Evolutionary conservation across 1,140 invertebrate genomes (phyloP), one percentile per base, ranked within the genome.

Genomic region (Zaprionus tsacasi): DNA sequence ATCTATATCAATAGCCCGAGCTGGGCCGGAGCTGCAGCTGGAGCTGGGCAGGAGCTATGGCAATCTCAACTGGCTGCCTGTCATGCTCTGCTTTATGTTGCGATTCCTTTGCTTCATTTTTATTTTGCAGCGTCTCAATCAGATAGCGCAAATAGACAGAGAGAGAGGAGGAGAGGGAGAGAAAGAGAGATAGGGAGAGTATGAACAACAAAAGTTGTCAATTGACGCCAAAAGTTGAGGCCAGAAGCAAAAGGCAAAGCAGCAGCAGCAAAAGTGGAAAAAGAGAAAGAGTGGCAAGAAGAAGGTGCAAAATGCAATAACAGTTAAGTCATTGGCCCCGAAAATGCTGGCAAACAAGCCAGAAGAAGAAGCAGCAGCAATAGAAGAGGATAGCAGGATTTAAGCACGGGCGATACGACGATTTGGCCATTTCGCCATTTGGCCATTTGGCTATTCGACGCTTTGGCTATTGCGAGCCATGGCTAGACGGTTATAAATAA

Each of bases 301-400:
- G 63, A 78, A 87, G 83, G 83, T 88, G 78, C 69, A 89, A 87
- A 87, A 89, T 83, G 83, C 83, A 87, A 88, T 87, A 89, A 78
- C 77, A 78, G 77, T 88, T 79, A 88, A 88, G 83, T 88, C 83
- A 88, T 80, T 88, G 77, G 60, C 78, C 85, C 69, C 67, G 67
- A 76, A 50, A 50, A 64, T 66, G 73, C 69, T 76, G 73, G 68
- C 73, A 71, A 76, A 76, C 61, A 71, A 76, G 59, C 43, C 67
- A 70, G 40, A 50, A 15, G 30, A 8, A 43, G 35, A 38, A 10
- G 56, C 50, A 40, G n/a, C 15, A 48, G 33, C 54, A 50, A 55
- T 35, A 30, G 36, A 52, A 43, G 12, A 25, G 25, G 40, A 52
- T 58, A 33, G 67, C 43, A 43, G 67, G 54, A 57, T 58, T 69